A percentile compares a stretch with the other conserved stretches of the same genome.
Evolutionary conservation across 2,888 invertebrate species (phyloP).

Genomic region (Pollenia angustigena): DNA sequence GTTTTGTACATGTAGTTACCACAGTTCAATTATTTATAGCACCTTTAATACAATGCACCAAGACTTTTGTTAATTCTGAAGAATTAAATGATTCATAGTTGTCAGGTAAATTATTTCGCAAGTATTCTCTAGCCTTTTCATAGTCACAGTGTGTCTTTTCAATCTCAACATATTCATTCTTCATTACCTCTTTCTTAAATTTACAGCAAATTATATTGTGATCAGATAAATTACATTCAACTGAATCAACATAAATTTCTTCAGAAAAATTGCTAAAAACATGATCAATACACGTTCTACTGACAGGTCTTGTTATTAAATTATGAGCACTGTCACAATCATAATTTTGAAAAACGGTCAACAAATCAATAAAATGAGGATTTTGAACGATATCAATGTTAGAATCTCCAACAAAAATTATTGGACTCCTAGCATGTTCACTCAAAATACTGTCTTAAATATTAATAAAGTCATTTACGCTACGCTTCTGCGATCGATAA

Average conservation of each 20-base stretch:
- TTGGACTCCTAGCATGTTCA: conserved; percentile 19
- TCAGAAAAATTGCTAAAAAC: conserved; percentile 31
- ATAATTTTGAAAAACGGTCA: conserved; percentile 15
- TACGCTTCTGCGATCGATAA: conserved; percentile 46
- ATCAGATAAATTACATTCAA: conserved; percentile 32
- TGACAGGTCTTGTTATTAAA: conserved; percentile 28
- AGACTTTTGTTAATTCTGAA: conserved; percentile 6
- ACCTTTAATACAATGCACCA: not conserved
- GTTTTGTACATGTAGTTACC: conserved; percentile 10
- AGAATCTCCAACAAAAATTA: conserved; percentile 43
- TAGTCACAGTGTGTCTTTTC: conserved; percentile 14
- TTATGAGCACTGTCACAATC: conserved; percentile 31
- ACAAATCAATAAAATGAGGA: not conserved
- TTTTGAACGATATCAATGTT: conserved; percentile 28
- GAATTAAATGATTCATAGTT: too few relatives aligned
- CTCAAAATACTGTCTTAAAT: too few relatives aligned
- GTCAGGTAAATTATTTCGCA: conserved; percentile 15
- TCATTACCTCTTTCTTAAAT: not conserved
- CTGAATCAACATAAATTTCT: conserved; percentile 8
- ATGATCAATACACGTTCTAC: conserved; percentile 34
- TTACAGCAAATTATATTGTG: conserved; percentile 27
- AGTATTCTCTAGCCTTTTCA: not conserved
- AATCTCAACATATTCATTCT: not conserved
- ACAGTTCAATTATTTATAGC: conserved; percentile 11
- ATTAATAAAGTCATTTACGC: not conserved